Base-by-base conservation (phyloP, 2,888 invertebrate species). In the Papilio elwesi region DNA sequence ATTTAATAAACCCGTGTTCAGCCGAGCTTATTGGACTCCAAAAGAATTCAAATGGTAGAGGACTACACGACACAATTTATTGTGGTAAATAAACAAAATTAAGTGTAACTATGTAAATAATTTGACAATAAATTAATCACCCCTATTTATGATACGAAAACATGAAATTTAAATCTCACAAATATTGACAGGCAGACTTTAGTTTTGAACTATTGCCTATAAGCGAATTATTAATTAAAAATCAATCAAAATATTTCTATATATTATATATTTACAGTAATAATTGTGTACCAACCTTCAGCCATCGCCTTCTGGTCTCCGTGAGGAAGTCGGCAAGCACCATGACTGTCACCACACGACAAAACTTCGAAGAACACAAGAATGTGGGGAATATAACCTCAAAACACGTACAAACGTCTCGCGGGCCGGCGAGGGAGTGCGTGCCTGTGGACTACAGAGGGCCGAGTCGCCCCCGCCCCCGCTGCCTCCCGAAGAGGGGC, bases 311-410 rank as follows among this genome's bases (percentile, higher is more conserved):
- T 75, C 92, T 82, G 15, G 93, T 93, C 81, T 92, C 93, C 76
- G 92, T 92, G 81, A 92, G 80, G 76, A 93, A 92, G 74, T 92
- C 92, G 47, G 91, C 86, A 53, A 93, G 83, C 85, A 93, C 93
- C 93, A 93, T 93, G 66, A 75, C 74, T 71, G 53, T 53, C 69
- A 71, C 66, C 26, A 43, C 52, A 53, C 71, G 66, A 63, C 48
- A 36, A 63, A 68, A 74, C 68, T 74, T 68, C 43, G n/a, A 26
- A 26, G 49, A 64, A 73, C 43, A 63, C 74, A 68, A 73, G 66
- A 62, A 62, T 63, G 26, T 59, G n/a, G 26, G 43, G 6, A 43
- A 55, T 16, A 38, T 16, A 38, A 63, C 67, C 67, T 48, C 74
- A 73, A 70, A 68, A 77, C 74, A 76, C 88, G 87, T 85, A 81